Base-by-base conservation (phyloP, 1,140 invertebrate species). In the Chymomyza costata region DNA sequence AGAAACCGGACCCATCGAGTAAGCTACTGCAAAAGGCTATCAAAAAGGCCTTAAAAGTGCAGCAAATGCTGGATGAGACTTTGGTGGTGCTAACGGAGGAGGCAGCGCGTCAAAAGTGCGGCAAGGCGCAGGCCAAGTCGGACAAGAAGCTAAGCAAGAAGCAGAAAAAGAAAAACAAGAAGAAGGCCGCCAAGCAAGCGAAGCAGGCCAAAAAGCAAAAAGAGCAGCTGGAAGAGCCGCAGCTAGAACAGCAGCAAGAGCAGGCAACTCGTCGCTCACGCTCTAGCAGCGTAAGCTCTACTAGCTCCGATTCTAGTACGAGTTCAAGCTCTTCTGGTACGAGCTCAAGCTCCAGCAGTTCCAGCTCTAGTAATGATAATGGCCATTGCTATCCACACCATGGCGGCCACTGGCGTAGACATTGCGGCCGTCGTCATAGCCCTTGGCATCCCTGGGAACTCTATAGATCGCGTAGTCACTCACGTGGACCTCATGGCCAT, bases 21-120 rank as follows among this genome's bases (percentile, higher is more conserved):
- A 56, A 48, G 39, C 47, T 65, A 2, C 47, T 59, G 18, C 21
- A 21, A 34, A 65, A 71, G 52, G 76, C 76, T 8, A 53, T 82
- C 28, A 76, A 68, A 40, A 71, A 65, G 48, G 63, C 71, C 8
- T 16, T 6, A 11, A 81, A 74, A 47, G 65, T 64, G 13, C 65
- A 81, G 31, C 18, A 49, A 3, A 61, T 76, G 66, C 53, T 82
- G 51, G 47, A 71, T 30, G 18, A 52, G 15, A 66, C 63, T 0
- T 52, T 70, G 21, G 6, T 45, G 3, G 55, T 68, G 35, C 50
- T 82, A 41, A 47, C 47, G 28, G 50, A 52, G 37, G 53, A 70
- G 15, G 32, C 15, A 15, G 41, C 16, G 38, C 32, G n/a, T 6
- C 16, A 34, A 25, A 16, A 2, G 14, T 1, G 2, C 25, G 21